Evolutionary conservation across 1,140 invertebrate species (phyloP).

Genomic region (Panagrolaimus sp.): DNA sequence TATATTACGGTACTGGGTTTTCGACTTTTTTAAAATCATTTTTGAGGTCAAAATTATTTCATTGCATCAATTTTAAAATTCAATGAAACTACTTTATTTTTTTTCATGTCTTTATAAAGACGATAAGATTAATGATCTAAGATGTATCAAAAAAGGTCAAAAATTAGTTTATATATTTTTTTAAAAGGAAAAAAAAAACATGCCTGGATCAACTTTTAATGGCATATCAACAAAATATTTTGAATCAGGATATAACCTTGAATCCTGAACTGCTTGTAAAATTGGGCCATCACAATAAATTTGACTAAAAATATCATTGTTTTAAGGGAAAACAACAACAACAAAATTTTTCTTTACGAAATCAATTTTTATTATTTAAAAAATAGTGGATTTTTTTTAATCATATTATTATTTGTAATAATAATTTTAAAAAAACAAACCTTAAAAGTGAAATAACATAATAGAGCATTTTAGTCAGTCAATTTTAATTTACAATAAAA

Average conservation of each 20-base stretch:
- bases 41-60: no score
- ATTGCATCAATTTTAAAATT: no score
- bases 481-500: no score
- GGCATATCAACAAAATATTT: conserved; percentile 85
- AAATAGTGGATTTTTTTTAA: no score
- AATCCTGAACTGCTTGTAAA: conserved; percentile 71
- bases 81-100: conserved; percentile 15
- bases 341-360: no score
- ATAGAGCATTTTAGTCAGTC: no score
- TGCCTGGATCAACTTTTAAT: conserved; percentile 62
- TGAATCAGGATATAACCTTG: conserved; percentile 71
- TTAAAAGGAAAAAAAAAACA: conserved; percentile 1
- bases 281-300: conserved; percentile 75
- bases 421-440: no score
- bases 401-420: no score
- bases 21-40: no score
- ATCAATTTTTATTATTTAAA: no score
- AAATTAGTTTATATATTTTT: conserved; percentile 26
- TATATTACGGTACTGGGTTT: not conserved
- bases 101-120: not conserved
- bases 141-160: not conserved
- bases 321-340: not conserved
- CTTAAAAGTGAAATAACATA: no score
- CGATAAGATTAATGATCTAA: no score
- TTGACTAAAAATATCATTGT: conserved; percentile 55